Conservation (phyloP, 2,797 vertebrate species). For the Xenentodon cancila region DNA sequence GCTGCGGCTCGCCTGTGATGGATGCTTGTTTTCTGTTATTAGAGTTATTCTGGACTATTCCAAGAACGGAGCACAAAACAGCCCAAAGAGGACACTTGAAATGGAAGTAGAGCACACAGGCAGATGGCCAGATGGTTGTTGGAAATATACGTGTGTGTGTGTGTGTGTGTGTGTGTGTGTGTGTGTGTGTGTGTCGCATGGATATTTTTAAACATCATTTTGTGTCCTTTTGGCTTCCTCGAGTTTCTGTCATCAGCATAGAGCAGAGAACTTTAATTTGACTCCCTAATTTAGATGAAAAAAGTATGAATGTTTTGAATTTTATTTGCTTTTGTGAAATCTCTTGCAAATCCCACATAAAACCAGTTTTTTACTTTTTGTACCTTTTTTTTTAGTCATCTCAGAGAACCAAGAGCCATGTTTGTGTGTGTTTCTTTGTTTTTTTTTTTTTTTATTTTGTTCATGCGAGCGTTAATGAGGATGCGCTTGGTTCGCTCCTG, state of each 20-base stretch:
- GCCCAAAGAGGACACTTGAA: conserved; percentile 14
- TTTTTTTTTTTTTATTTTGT: not conserved
- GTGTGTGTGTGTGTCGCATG: not conserved
- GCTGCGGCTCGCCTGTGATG: conserved; percentile 20
- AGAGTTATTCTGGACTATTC: conserved; percentile 42
- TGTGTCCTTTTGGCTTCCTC: not conserved
- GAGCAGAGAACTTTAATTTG: not conserved
- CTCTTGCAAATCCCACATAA: not conserved
- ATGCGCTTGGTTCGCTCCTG: conserved; percentile 3
- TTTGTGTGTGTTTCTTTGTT: not conserved
- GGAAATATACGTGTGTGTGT: not conserved
- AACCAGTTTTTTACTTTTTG: not conserved
- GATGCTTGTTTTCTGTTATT: conserved; percentile 39
- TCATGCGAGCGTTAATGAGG: not conserved
- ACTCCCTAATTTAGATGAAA: too few species aligned
- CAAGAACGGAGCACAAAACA: not conserved
- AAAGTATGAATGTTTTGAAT: not conserved
- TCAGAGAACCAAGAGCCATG: not conserved
- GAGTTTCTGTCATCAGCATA: not conserved
- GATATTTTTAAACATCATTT: not conserved
- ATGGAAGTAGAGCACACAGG: conserved; percentile 13
- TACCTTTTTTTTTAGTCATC: conserved; percentile 7
- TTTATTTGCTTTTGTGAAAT: conserved; percentile 11
- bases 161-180: too few species aligned
- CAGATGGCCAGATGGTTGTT: conserved; percentile 16